Conservation (phyloP, 2,888 invertebrate genomes). For the Ariolimax columbianus region DNA sequence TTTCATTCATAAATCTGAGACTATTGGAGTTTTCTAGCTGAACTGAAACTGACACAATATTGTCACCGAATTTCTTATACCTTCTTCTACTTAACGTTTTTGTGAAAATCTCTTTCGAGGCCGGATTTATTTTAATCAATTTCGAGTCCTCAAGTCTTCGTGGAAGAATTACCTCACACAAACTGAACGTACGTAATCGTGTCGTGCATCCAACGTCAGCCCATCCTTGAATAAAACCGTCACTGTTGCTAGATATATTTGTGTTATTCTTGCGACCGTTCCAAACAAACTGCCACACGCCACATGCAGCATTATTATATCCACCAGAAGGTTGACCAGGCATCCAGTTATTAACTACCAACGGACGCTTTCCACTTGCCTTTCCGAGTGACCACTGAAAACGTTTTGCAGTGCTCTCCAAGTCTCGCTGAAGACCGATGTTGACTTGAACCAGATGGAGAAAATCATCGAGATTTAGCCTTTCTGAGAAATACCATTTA, state of each 20-base stretch:
- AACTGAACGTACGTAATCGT: background rate
- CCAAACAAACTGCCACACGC: background rate
- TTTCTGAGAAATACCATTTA: background rate
- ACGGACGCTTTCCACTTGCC: background rate
- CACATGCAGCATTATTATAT: background rate
- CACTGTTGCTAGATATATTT: background rate
- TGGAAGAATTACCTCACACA: conserved; percentile 1
- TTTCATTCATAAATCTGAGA: background rate
- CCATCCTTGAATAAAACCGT: background rate
- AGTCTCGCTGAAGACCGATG: background rate
- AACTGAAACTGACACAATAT: conserved; percentile 10
- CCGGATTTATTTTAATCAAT: background rate
- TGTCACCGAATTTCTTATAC: background rate
- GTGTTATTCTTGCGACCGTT: background rate
- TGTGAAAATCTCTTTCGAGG: background rate
- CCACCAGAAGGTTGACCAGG: background rate
- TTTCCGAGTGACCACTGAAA: background rate
- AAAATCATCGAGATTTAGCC: too few species aligned
- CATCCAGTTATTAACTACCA: background rate
- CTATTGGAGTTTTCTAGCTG: background rate
- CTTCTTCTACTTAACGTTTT: background rate
- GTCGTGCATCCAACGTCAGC: background rate
- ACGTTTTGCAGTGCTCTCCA: background rate
- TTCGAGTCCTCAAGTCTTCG: background rate
- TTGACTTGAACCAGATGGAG: background rate